Evolutionary conservation across 2,888 invertebrate species (phyloP).

Genomic region (Ornithoptera alexandrae): DNA sequence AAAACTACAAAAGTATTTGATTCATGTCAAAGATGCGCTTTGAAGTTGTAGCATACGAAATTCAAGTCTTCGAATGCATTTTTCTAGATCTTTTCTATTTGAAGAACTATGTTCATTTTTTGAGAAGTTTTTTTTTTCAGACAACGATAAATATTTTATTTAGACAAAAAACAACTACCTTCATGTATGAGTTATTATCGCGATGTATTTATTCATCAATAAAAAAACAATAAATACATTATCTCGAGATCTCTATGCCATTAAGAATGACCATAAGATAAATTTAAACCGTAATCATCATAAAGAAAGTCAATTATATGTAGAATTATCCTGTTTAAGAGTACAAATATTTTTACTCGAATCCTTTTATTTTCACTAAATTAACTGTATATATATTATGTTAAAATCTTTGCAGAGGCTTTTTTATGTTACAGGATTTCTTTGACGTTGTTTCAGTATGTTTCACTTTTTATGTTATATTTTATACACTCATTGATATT

Average conservation of each 20-base stretch:
- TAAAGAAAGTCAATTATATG: no score
- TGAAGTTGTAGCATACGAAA: conserved; percentile 13
- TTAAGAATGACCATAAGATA: no score
- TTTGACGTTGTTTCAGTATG: neutral
- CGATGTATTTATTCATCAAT: no score
- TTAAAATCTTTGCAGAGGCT: neutral
- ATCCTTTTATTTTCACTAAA: neutral
- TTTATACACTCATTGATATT: conserved; percentile 9
- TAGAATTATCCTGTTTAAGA: no score
- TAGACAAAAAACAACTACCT: no score
- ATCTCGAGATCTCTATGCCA: no score
- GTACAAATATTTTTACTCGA: neutral
- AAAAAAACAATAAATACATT: no score
- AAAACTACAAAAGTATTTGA: neutral
- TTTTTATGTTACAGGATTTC: conserved; percentile 5
- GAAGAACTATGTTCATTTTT: no score
- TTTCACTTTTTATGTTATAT: conserved; percentile 14
- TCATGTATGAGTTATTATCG: no score
- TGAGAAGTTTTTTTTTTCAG: no score
- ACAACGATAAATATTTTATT: no score
- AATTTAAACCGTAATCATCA: no score
- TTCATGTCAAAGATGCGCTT: conserved; percentile 1
- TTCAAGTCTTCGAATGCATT: neutral
- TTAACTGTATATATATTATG: neutral
- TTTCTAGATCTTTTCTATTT: neutral